Evolutionary conservation across 2,113 vertebrate species (phyloP), one percentile per base, ranked within the genome.

Genomic region (Perca schrenkii): DNA sequence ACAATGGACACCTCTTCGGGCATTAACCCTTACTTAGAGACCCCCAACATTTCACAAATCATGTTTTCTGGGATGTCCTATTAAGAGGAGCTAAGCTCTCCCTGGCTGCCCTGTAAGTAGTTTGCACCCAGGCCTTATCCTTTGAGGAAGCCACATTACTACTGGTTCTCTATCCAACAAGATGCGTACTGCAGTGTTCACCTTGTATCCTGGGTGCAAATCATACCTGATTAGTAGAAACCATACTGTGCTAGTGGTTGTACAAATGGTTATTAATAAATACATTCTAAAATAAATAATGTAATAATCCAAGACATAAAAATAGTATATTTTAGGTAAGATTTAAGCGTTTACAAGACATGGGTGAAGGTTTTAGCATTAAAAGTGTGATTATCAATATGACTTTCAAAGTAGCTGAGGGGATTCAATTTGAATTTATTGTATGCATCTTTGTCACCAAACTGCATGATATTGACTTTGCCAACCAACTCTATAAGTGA

Each of bases 391-490:
- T 84, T 21, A 58, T 58, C 28, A 76, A 8, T 54, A 16, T 63
- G 36, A 79, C 36, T 72, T 61, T 15, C 54, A 67, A 58, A 54
- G 67, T 53, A 43, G 43, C 63, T 63, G 58, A 84, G 19, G 28
- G 21, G 21, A 64, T 86, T 74, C 61, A 66, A 63, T 7, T 31
- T 22, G 31, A 46, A 65, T 81, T 67, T 58, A 75, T 80, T 82
- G 84, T n/a, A 77, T 54, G 61, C 14, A 19, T 82, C 72, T 66
- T 77, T 80, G 76, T 76, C 72, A 58, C 49, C 50, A 71, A 53
- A 83, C 74, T 85, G 49, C 77, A 74, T 62, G 31, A 54, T 80
- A 68, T 74, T 70, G 58, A 79, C 71, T 82, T 77, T 65, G 53
- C 66, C 70, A 74, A 28, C 77, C 28, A n/a, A 36, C 74, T 15